Base-by-base conservation (phyloP, 2,797 vertebrate species). In the Gastrophryne carolinensis region DNA sequence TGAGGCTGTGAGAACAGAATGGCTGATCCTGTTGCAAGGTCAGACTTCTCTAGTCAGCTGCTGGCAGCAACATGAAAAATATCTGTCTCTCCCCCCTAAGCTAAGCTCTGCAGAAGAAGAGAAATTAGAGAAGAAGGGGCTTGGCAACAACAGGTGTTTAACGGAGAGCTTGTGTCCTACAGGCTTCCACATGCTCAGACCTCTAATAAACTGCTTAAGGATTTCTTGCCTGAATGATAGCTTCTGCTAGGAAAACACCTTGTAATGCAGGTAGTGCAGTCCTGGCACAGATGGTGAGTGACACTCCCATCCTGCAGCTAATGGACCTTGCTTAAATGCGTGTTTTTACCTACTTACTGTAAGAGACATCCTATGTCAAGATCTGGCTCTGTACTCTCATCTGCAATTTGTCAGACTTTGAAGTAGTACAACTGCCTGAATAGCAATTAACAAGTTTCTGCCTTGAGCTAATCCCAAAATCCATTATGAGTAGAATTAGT, bases 1-100 rank as follows among this genome's bases (percentile, higher is more conserved):
- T 24, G 50, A 86, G 80, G 81, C 86, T 86, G 82, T 89, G 90
- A 89, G 89, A 92, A 89, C 86, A 84, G 83, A 87, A 88, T 89
- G 82, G 81, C 85, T 84, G 84, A 57, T 83, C 83, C 71, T 81
- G 82, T 71, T 75, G 73, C 82, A 80, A 84, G 83, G 86, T 85
- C 82, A 86, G 80, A 65, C 82, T 83, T 84, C 81, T 80, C 66
- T 82, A 85, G 85, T 82, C 70, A 85, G 79, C 69, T 81, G 75
- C 81, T 79, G 85, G 84, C 78, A 79, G 79, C 81, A 82, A 83
- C 82, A 86, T 80, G 78, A 81, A 84, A 84, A 86, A 82, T 82
- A 82, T 75, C 3, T 1, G 34, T 44, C 67, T 82, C 81, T 84
- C 81, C 82, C n/a, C 82, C 81, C 81, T 83, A 78, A 84, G 84